Evolutionary conservation across 1,140 invertebrate genomes (phyloP).

Genomic region (Carposina sasakii): DNA sequence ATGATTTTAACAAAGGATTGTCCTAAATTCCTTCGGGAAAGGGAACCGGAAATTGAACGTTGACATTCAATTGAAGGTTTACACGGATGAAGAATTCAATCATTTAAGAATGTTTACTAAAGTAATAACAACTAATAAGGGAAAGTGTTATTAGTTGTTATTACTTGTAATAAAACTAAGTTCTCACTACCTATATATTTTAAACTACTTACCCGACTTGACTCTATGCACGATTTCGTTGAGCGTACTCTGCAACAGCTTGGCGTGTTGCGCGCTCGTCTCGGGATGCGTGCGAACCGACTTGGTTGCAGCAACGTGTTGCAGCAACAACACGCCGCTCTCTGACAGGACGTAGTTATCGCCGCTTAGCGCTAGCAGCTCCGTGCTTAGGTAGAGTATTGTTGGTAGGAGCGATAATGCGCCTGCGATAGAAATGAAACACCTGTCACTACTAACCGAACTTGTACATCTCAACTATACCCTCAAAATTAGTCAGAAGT

Average conservation of each 20-base stretch:
- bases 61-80: too few relatives aligned
- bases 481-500: too few relatives aligned
- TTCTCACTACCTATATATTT: too few relatives aligned
- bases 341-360: constrained; percentile 73
- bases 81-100: constrained; percentile 3
- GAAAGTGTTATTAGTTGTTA: too few relatives aligned
- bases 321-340: constrained; percentile 76
- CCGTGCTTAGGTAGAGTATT: constrained; percentile 91
- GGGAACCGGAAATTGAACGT: too few relatives aligned
- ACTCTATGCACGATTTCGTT: constrained; percentile 91
- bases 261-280: constrained; percentile 78
- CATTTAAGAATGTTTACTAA: too few relatives aligned
- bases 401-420: constrained; percentile 92
- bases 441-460: too few relatives aligned
- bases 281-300: constrained; percentile 33
- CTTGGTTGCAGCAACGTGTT: constrained; percentile 56
- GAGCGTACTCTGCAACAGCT: constrained; percentile 88
- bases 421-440: constrained; percentile 78
- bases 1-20: too few relatives aligned
- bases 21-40: too few relatives aligned
- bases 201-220: constrained; percentile 78
- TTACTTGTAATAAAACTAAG: too few relatives aligned
- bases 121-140: too few relatives aligned
- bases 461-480: too few relatives aligned
- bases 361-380: constrained; percentile 86